Conservation (phyloP, 2,797 vertebrate genomes). For the Uromys caudimaculatus region DNA sequence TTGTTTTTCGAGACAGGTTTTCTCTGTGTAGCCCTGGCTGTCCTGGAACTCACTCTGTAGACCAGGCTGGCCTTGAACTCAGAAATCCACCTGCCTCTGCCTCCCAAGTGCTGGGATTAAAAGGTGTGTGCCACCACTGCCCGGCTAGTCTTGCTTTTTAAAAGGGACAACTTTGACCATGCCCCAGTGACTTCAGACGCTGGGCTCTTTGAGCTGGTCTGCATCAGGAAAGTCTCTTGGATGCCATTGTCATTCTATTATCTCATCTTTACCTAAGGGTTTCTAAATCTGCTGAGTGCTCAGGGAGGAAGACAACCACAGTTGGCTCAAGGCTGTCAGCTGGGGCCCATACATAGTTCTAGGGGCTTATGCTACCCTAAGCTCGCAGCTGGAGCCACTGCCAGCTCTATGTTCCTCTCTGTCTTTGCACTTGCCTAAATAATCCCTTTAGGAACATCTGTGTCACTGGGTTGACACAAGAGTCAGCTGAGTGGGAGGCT, state of each 20-base stretch:
- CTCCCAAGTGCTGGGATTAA: too few relatives aligned
- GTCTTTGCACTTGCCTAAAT: slow-evolving; percentile 75
- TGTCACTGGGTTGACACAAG: slow-evolving; percentile 57
- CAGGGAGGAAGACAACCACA: background rate
- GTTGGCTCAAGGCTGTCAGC: background rate
- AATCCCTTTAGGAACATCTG: slow-evolving; percentile 29
- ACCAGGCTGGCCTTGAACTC: too few relatives aligned
- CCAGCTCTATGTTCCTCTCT: slow-evolving; percentile 69
- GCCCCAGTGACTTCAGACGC: background rate
- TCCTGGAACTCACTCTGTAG: too few relatives aligned
- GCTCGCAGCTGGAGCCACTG: slow-evolving; percentile 49
- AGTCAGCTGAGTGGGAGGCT: slow-evolving; percentile 66
- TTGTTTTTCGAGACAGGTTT: too few relatives aligned
- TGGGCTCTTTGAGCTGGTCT: background rate
- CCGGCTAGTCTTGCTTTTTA: background rate
- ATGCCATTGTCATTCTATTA: background rate
- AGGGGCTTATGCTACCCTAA: slow-evolving; percentile 65
- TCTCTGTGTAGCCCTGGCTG: too few relatives aligned
- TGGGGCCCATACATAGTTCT: slow-evolving; percentile 75
- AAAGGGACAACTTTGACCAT: background rate
- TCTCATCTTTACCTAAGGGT: slow-evolving; percentile 40
- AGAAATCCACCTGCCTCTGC: too few relatives aligned
- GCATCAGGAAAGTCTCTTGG: background rate
- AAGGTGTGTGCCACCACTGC: too few relatives aligned
- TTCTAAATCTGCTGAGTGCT: slow-evolving; percentile 55